Evolutionary conservation across 2,113 vertebrate genomes (phyloP).

Genomic region (Lates calcarifer): DNA sequence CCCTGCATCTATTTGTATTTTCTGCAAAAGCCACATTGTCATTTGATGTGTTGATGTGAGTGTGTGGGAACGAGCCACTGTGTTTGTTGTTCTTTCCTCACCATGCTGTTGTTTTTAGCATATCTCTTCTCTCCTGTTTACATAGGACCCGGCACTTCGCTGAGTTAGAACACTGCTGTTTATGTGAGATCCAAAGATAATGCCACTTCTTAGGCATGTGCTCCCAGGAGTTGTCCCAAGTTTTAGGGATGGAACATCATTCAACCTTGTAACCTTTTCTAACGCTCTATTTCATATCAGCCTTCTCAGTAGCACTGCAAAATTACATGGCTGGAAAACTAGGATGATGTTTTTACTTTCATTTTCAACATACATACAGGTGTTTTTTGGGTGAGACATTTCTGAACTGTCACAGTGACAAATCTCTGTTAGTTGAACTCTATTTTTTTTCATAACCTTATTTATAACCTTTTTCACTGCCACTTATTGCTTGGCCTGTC

Average conservation of each 20-base stretch:
- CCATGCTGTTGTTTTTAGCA: slow-evolving; percentile 79
- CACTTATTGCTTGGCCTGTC: too few relatives aligned
- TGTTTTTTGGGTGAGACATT: too few relatives aligned
- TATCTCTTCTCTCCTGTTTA: slow-evolving; percentile 76
- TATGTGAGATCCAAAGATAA: slow-evolving; percentile 65
- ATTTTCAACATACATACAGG: not conserved
- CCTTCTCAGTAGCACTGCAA: not conserved
- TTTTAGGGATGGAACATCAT: not conserved
- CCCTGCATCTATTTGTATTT: slow-evolving; percentile 59
- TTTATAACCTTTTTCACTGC: too few relatives aligned
- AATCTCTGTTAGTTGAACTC: not conserved
- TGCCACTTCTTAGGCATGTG: slow-evolving; percentile 14
- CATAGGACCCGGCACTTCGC: slow-evolving; percentile 49
- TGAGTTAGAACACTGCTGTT: slow-evolving; percentile 51
- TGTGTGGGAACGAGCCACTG: slow-evolving; percentile 80
- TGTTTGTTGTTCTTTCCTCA: slow-evolving; percentile 82
- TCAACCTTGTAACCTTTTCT: not conserved
- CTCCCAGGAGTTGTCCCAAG: not conserved
- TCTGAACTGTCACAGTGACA: not conserved
- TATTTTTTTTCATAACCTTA: too few relatives aligned
- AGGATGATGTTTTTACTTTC: not conserved
- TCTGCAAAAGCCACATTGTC: slow-evolving; percentile 51
- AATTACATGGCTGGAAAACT: not conserved
- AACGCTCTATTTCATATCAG: not conserved
- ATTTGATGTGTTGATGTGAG: slow-evolving; percentile 66